These are phyloP conservation scores for Diadumene lineata DNA, from an alignment of 92 coral and sea anemone species.

Conservation along the genomic window DNA sequence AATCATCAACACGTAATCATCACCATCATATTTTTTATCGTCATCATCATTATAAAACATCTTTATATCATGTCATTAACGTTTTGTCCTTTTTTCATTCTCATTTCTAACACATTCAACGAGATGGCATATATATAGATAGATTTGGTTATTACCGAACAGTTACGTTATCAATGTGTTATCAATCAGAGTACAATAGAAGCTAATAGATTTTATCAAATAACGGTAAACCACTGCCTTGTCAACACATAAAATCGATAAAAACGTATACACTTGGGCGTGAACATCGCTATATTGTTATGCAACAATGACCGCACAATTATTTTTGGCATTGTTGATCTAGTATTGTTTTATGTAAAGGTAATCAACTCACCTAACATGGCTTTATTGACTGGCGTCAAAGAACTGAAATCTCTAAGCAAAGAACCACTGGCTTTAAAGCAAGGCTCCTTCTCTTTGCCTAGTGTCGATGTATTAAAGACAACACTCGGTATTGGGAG, in stretches of 20 bases:
- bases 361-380: slow-evolving; percentile 5
- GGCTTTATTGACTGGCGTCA: slow-evolving; percentile 12
- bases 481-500: neutral
- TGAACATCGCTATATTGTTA: too few relatives aligned
- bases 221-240: too few relatives aligned
- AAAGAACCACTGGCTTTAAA: slow-evolving; percentile 3
- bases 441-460: slow-evolving; percentile 2
- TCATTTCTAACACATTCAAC: neutral
- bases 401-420: neutral
- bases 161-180: too few relatives aligned
- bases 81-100: neutral
- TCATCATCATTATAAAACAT: neutral
- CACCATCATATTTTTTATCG: neutral
- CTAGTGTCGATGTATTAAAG: neutral
- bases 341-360: neutral
- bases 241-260: too few relatives aligned
- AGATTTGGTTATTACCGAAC: too few relatives aligned
- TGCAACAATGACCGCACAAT: neutral
- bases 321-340: neutral
- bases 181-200: too few relatives aligned
- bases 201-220: too few relatives aligned
- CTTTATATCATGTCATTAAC: neutral
- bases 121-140: too few relatives aligned
- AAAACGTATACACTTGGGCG: too few relatives aligned
- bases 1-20: slow-evolving; percentile 4